A percentile compares a stretch with the other conserved stretches of the same genome.
These are phyloP conservation scores for Chiropotes sagulatus DNA, from an alignment of 2,797 vertebrate genomes.

Conservation along the genomic window DNA sequence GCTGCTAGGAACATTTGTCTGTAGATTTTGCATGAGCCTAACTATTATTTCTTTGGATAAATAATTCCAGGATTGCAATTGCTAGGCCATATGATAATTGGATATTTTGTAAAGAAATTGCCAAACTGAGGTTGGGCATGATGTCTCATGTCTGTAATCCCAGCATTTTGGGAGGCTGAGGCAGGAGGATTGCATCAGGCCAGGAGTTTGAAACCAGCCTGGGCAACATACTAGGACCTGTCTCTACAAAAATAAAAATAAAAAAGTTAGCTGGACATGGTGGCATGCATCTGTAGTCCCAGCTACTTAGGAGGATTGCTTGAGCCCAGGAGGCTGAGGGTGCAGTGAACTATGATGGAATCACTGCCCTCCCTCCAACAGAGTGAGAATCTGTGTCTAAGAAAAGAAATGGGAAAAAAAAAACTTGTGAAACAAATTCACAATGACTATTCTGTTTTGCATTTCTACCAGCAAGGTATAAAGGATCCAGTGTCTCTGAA, in stretches of 20 bases:
- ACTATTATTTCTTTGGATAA: constrained; percentile 18
- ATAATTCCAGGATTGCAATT: neutral
- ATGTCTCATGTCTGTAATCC: neutral
- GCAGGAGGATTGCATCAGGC: neutral
- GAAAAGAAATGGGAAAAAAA: neutral
- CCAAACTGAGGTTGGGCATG: neutral
- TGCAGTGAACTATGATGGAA: neutral
- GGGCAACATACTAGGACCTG: neutral
- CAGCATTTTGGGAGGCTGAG: neutral
- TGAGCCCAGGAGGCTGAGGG: neutral
- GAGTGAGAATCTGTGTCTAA: neutral
- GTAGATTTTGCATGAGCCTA: neutral
- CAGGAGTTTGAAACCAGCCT: neutral
- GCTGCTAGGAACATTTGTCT: neutral
- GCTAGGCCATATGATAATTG: neutral
- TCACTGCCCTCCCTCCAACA: neutral
- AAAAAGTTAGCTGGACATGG: neutral
- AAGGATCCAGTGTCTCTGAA: neutral
- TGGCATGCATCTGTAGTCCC: neutral
- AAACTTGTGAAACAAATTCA: neutral
- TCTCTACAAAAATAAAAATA: neutral
- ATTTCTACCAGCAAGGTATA: neutral
- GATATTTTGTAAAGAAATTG: neutral
- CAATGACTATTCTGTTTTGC: neutral
- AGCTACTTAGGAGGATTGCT: neutral